Evolutionary conservation across 1,140 invertebrate genomes (phyloP).

Genomic region (Pseudomyrmex gracilis): DNA sequence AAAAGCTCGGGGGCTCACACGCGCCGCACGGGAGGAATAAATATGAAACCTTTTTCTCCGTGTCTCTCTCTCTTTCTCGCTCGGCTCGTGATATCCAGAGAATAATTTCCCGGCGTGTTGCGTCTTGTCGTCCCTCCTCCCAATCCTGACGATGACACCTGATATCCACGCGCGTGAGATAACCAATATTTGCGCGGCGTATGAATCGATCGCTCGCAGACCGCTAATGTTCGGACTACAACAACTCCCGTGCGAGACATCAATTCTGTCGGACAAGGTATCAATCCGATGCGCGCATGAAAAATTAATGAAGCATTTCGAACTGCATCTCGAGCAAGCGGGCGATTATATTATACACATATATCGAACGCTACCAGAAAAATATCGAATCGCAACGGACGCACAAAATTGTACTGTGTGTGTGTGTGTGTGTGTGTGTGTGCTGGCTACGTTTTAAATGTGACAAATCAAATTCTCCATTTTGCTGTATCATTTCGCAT

Average conservation of each 20-base stretch:
- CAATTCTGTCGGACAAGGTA: conserved; percentile 20
- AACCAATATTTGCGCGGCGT: conserved; percentile 4
- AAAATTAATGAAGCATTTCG: conserved; percentile 27
- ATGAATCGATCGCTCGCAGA: conserved; percentile 43
- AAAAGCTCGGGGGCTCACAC: conserved; percentile 10
- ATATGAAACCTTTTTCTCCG: conserved; percentile 41
- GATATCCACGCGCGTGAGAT: conserved; percentile 20
- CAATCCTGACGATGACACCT: conserved; percentile 26
- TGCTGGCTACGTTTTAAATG: too few species aligned
- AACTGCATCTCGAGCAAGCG: background rate
- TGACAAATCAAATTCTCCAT: too few species aligned
- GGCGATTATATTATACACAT: background rate
- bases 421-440: too few species aligned
- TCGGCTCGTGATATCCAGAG: background rate
- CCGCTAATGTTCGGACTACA: conserved; percentile 17
- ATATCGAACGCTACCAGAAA: background rate
- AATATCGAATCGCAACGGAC: background rate
- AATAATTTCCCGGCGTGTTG: conserved; percentile 20
- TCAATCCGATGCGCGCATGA: conserved; percentile 3
- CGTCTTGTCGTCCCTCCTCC: conserved; percentile 16
- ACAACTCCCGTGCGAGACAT: background rate
- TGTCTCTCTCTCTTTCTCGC: background rate
- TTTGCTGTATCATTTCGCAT: too few species aligned
- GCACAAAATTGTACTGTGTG: too few species aligned
- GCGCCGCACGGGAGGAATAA: conserved; percentile 33